Evolutionary conservation across 2,888 invertebrate species (phyloP).

Genomic region (Ectobius pallidus): DNA sequence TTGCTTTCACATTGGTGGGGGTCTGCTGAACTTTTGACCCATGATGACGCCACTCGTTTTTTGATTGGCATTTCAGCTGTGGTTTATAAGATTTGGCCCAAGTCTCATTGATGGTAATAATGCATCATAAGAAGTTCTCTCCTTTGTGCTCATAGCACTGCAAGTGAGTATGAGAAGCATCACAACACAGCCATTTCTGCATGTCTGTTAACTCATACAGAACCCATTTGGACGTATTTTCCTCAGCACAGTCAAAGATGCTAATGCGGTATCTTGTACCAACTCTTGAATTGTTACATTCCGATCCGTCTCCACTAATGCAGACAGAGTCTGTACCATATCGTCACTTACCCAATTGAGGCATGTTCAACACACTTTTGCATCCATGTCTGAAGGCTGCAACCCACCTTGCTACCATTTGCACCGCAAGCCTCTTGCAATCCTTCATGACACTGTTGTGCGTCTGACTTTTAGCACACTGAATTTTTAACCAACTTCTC

Average conservation of each 20-base stretch:
- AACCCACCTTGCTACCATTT: too few relatives aligned
- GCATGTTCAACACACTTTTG: neutral
- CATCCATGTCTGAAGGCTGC: neutral
- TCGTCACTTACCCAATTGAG: neutral
- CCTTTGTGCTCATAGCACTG: conserved; percentile 23
- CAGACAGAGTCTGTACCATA: neutral
- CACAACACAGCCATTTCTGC: conserved; percentile 10
- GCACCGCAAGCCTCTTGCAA: too few relatives aligned
- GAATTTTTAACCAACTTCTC: too few relatives aligned
- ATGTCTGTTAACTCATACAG: conserved; percentile 18
- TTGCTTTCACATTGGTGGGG: neutral
- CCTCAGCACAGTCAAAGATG: conserved; percentile 13
- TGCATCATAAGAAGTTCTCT: conserved; percentile 1
- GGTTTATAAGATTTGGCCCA: conserved; percentile 14
- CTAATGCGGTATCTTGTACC: neutral
- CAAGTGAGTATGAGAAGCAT: conserved; percentile 6
- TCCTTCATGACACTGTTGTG: too few relatives aligned
- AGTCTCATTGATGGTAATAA: conserved; percentile 19
- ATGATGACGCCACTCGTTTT: neutral
- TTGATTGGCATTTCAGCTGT: conserved; percentile 21
- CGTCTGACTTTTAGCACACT: too few relatives aligned
- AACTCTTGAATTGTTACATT: neutral
- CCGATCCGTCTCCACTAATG: neutral
- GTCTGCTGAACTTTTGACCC: conserved; percentile 11
- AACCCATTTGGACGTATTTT: conserved; percentile 15